Evolutionary conservation across 2,113 vertebrate genomes (phyloP), one percentile per base, ranked within the genome.

Genomic region (Alethe diademata): DNA sequence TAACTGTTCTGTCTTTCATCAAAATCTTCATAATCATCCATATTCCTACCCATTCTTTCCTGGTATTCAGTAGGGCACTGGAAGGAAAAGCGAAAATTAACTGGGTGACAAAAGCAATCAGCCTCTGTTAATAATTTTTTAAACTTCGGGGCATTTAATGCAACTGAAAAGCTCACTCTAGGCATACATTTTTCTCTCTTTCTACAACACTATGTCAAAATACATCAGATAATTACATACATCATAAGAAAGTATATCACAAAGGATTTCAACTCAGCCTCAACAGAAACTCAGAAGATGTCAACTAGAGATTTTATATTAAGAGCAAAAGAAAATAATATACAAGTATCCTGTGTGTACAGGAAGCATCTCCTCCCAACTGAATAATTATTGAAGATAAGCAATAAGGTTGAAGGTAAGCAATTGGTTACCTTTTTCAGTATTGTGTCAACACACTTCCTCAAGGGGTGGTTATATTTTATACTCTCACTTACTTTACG

Each of bases 1-100:
- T 98, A 97, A 48, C 86, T 96, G 76, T 97, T 98, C 57, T 97
- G 98, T 85, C 99, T 99, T 97, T 99, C 99, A 82, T 99, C 99
- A 98, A 99, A 99, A 97, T 99, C 99, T 98, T 99, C 99, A 90
- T 99, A 99, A 83, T 98, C 98, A 66, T 99, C 98, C 98, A 98
- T 98, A 78, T 98, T 98, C 71, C 98, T 98, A 53, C 97, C 98
- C 98, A 99, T 98, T 97, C 98, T 98, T 95, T 99, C 98, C 90
- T 98, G 98, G 94, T 99, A 99, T 26, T 98, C 98, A 89, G 95
- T 79, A 60, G 99, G 99, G 84, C 99, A 99, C 99, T 99, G 72
- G 92, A 92, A 95, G 50, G 15, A 96, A 94, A 50, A 95, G 29
- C 11, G 24, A 51, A 93, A 72, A 92, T 61, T 53, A 70, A 62